These are phyloP conservation scores for Gymnoscopelus microlampas DNA, from an alignment of 2,797 vertebrate genomes.

Conservation along the genomic window DNA sequence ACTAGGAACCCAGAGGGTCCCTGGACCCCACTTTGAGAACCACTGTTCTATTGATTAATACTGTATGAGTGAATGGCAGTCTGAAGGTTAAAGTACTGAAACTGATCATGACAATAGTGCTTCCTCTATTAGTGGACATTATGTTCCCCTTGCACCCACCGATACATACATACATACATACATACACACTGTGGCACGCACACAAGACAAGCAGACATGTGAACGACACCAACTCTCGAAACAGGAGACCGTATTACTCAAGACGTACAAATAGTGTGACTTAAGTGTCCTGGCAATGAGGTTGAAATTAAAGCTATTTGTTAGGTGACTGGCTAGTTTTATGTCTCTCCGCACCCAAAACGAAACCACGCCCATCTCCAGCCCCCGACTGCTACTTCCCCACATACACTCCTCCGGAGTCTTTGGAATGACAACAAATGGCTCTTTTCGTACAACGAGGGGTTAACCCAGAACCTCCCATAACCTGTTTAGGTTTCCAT, in stretches of 20 bases:
- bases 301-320: conserved; percentile 79
- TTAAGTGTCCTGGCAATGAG: conserved; percentile 43
- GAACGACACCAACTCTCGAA: conserved; percentile 1
- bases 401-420: conserved; percentile 54
- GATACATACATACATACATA: conserved; percentile 31
- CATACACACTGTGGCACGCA: conserved; percentile 26
- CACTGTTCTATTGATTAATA: conserved; percentile 7
- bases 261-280: conserved; percentile 47
- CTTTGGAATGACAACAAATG: conserved; percentile 77
- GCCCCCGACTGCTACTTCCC: conserved; percentile 12
- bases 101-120: conserved; percentile 19
- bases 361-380: conserved; percentile 49
- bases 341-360: conserved; percentile 17
- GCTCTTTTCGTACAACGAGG: too few relatives aligned
- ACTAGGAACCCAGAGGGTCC: too few relatives aligned
- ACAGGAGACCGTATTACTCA: background rate
- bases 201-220: background rate
- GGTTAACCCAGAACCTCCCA: too few relatives aligned
- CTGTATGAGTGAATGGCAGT: conserved; percentile 19
- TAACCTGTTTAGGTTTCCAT: too few relatives aligned
- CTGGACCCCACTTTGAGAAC: too few relatives aligned
- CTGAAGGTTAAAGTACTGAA: conserved; percentile 28
- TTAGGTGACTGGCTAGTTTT: conserved; percentile 40
- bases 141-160: conserved; percentile 41
- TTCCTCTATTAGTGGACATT: conserved; percentile 21